A percentile compares a stretch with the other conserved stretches of the same genome.
Evolutionary conservation across 2,888 invertebrate species (phyloP).

Genomic region (Drosophila ustulata): DNA sequence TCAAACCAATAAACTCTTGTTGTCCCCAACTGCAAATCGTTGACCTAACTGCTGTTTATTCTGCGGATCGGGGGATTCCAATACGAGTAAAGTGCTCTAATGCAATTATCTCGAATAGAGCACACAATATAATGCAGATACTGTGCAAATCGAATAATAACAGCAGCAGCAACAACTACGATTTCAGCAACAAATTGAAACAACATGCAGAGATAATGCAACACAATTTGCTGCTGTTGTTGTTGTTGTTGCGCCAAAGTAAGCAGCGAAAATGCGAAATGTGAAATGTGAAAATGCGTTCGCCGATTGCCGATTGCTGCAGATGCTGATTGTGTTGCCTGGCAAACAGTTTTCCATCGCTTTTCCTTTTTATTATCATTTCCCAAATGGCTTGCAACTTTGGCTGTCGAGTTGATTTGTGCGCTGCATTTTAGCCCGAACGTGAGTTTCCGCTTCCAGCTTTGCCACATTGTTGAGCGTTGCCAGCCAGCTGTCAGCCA

Average conservation of each 20-base stretch:
- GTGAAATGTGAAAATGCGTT: conserved; percentile 28
- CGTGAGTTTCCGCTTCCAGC: not conserved
- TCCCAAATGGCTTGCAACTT: conserved; percentile 16
- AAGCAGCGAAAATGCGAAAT: conserved; percentile 46
- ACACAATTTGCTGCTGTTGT: conserved; percentile 28
- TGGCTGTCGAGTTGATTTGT: conserved; percentile 45
- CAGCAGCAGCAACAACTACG: conserved; percentile 4
- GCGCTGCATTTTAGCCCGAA: conserved; percentile 1
- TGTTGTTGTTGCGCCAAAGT: conserved; percentile 40
- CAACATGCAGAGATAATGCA: conserved; percentile 51
- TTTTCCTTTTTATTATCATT: conserved; percentile 24
- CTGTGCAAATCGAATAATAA: not conserved
- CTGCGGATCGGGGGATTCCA: not conserved
- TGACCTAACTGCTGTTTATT: not conserved
- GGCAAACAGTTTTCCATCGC: conserved; percentile 32
- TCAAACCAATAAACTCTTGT: not conserved
- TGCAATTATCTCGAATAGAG: conserved; percentile 14
- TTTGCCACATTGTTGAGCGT: conserved; percentile 1
- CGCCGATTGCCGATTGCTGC: conserved; percentile 24
- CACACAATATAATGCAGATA: not conserved
- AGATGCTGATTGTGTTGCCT: conserved; percentile 41
- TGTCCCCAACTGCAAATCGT: not conserved
- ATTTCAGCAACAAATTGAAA: conserved; percentile 28
- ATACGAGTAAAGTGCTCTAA: not conserved
- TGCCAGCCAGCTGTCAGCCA: conserved; percentile 24